Evolutionary conservation across 2,888 invertebrate species (phyloP).

Genomic region (Limnephilus auricula): DNA sequence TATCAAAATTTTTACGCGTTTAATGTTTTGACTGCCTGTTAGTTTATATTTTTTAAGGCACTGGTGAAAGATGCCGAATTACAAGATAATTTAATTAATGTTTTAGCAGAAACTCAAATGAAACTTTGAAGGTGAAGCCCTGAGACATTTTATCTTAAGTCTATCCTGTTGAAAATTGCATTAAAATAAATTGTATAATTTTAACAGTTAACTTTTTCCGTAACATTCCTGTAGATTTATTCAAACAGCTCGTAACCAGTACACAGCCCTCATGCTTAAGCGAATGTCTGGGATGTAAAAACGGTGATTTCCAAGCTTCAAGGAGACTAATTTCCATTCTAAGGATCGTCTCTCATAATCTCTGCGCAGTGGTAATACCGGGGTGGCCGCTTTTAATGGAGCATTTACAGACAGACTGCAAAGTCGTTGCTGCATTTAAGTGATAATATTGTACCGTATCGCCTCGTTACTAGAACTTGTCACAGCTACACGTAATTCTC

Average conservation of each 20-base stretch:
- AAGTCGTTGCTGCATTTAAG: neutral
- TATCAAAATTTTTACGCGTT: too few relatives aligned
- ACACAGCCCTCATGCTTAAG: neutral
- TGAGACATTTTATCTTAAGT: too few relatives aligned
- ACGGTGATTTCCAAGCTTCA: constrained; percentile 9
- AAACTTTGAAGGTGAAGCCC: too few relatives aligned
- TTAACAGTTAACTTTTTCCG: neutral
- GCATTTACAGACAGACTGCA: neutral
- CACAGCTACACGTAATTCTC: neutral
- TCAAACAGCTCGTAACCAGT: neutral
- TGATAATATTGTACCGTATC: neutral
- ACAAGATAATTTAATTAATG: too few relatives aligned
- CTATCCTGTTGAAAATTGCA: neutral
- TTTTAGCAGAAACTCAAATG: too few relatives aligned
- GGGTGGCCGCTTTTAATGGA: neutral
- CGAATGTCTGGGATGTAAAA: neutral
- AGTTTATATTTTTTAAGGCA: too few relatives aligned
- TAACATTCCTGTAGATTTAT: neutral
- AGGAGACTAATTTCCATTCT: neutral
- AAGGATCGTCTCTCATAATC: neutral
- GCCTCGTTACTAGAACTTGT: neutral
- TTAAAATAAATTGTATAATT: too few relatives aligned
- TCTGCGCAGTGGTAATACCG: neutral
- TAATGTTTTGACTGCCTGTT: too few relatives aligned
- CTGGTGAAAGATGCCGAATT: too few relatives aligned